Evolutionary conservation across 2,888 invertebrate species (phyloP).

Genomic region (Synergus laeviventris): DNA sequence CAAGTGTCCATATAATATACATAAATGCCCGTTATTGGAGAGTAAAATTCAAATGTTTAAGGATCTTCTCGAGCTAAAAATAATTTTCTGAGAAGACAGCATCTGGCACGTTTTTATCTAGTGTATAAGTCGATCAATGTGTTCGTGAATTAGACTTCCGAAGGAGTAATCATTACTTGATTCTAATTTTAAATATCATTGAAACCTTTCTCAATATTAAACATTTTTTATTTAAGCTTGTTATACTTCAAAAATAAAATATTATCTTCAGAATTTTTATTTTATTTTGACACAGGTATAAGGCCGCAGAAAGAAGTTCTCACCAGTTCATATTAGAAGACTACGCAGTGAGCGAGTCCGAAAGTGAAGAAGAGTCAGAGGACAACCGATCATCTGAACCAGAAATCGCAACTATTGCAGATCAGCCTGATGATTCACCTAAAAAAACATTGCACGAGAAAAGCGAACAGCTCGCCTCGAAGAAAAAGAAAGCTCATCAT

Average conservation of each 20-base stretch:
- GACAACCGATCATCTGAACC: constrained; percentile 69
- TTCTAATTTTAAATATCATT: background rate
- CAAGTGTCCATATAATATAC: constrained; percentile 13
- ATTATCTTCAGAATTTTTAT: background rate
- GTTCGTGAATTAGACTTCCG: background rate
- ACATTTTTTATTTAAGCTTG: constrained; percentile 6
- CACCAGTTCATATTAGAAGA: constrained; percentile 67
- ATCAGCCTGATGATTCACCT: constrained; percentile 60
- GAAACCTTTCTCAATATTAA: background rate
- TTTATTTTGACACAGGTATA: constrained; percentile 61
- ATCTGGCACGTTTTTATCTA: constrained; percentile 35
- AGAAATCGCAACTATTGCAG: constrained; percentile 62
- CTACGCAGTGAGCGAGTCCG: constrained; percentile 76
- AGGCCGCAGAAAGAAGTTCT: constrained; percentile 67
- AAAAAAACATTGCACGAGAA: constrained; percentile 57
- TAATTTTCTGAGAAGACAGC: constrained; percentile 32
- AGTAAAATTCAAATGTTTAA: constrained; percentile 36
- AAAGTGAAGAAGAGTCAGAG: constrained; percentile 77
- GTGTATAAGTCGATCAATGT: background rate
- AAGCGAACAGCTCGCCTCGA: constrained; percentile 58
- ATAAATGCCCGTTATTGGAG: constrained; percentile 18
- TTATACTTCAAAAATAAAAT: constrained; percentile 1
- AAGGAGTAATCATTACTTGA: background rate
- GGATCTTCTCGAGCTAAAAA: constrained; percentile 25
- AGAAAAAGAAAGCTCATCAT: constrained; percentile 65